phyloP scores from a whole-genome alignment of 2,113 vertebrate species.

The Cettia cetti region DNA sequence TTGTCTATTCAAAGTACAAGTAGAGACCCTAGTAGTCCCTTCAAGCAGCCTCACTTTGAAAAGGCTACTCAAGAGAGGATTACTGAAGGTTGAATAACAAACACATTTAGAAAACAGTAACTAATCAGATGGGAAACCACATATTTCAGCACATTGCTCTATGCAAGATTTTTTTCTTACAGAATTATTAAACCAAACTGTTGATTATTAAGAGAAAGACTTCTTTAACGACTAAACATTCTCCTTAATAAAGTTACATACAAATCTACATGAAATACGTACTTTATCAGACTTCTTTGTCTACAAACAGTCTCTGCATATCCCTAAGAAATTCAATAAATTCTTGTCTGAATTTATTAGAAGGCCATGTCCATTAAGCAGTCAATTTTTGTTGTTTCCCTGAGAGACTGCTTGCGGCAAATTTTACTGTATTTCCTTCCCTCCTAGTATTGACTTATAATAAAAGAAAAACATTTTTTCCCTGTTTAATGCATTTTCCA shows the following conservation, averaged over 20 bases:
- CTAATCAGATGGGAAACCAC: background rate
- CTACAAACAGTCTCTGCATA: background rate
- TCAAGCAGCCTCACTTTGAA: background rate
- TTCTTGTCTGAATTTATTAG: background rate
- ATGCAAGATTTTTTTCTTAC: background rate
- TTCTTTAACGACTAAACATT: background rate
- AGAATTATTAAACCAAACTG: background rate
- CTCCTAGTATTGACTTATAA: conserved; percentile 43
- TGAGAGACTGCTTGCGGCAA: conserved; percentile 9
- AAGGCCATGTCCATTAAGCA: background rate
- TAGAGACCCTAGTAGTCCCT: background rate
- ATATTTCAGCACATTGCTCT: background rate
- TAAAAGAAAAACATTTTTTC: conserved; percentile 55
- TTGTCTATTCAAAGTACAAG: background rate
- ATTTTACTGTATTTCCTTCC: conserved; percentile 44
- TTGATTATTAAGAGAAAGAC: background rate
- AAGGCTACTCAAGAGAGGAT: background rate
- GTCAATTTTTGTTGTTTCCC: conserved; percentile 10
- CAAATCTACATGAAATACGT: background rate
- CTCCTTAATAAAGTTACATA: background rate
- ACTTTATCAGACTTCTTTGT: background rate
- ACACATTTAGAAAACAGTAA: background rate
- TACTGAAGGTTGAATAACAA: background rate
- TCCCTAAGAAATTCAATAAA: background rate
- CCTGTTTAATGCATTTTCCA: conserved; percentile 31